A percentile compares a stretch with the other conserved stretches of the same genome.
These are phyloP conservation scores for Phalera bucephala DNA, from an alignment of 2,888 invertebrate genomes.

Conservation along the genomic window DNA sequence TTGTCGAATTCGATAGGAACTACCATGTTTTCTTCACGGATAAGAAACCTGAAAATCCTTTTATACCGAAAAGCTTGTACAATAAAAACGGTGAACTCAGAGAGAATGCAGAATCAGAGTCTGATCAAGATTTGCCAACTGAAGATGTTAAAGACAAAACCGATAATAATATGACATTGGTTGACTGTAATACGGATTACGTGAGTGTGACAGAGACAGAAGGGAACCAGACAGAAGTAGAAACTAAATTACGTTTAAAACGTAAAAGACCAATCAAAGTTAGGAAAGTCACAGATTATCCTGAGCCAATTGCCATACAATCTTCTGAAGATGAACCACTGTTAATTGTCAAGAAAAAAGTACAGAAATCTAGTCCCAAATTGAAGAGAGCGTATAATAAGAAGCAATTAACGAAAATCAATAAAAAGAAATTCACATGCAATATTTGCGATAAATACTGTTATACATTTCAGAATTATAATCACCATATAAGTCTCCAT, in stretches of 20 bases:
- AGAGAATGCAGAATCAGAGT: background rate
- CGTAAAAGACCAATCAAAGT: background rate
- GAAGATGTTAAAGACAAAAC: background rate
- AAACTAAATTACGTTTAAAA: conserved; percentile 8
- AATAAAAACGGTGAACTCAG: conserved; percentile 6
- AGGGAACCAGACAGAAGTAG: conserved; percentile 31
- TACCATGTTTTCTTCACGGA: conserved; percentile 64
- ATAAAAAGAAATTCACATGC: conserved; percentile 48
- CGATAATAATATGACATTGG: conserved; percentile 7
- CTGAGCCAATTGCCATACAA: conserved; percentile 16
- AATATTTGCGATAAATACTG: conserved; percentile 61
- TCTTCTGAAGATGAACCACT: conserved; percentile 57
- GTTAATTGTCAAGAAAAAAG: conserved; percentile 27
- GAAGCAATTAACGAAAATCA: conserved; percentile 4
- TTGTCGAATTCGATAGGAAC: conserved; percentile 64
- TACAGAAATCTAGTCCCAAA: conserved; percentile 7
- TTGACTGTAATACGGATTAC: conserved; percentile 4
- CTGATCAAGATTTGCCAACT: background rate
- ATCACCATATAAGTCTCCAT: conserved; percentile 63
- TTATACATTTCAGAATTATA: conserved; percentile 65
- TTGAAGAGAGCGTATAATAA: conserved; percentile 10
- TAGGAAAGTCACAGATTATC: conserved; percentile 3
- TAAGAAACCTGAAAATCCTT: conserved; percentile 53
- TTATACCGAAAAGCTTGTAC: conserved; percentile 36
- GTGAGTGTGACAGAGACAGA: conserved; percentile 37